A percentile compares a stretch with the other conserved stretches of the same genome.
phyloP scores from a whole-genome alignment of 2,888 invertebrate species.

The Thecocarcelia acutangulata region DNA sequence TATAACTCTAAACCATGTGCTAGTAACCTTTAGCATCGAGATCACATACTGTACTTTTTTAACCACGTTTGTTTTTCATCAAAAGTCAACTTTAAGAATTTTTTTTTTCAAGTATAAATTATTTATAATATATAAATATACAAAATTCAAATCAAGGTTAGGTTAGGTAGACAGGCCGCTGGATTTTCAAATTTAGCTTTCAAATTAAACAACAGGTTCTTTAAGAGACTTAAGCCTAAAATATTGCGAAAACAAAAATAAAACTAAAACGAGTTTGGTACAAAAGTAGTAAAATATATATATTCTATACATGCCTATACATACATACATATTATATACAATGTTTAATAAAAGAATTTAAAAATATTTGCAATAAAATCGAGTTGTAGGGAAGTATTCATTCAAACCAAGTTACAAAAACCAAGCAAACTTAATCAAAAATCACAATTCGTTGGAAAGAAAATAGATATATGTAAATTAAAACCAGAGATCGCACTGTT shows the following conservation, averaged over 20 bases:
- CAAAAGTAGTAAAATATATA: slow-evolving; percentile 20
- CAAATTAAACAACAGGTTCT: slow-evolving; percentile 49
- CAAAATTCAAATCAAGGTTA: slow-evolving; percentile 25
- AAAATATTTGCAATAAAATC: slow-evolving; percentile 62
- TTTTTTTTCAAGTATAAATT: slow-evolving; percentile 4
- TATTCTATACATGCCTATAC: slow-evolving; percentile 11
- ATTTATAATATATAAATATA: slow-evolving; percentile 11
- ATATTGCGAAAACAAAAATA: slow-evolving; percentile 21
- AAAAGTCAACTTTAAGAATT: too few relatives aligned
- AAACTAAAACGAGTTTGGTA: slow-evolving; percentile 44
- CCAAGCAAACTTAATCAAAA: slow-evolving; percentile 55
- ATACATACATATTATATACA: slow-evolving; percentile 23
- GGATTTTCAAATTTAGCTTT: too few relatives aligned
- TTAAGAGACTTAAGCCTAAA: slow-evolving; percentile 31
- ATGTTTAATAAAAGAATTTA: slow-evolving; percentile 29
- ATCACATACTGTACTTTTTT: too few relatives aligned
- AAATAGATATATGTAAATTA: neutral
- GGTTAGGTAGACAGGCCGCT: too few relatives aligned
- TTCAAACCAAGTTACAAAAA: slow-evolving; percentile 36
- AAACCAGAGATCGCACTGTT: slow-evolving; percentile 28
- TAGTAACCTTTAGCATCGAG: too few relatives aligned
- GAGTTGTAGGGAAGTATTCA: slow-evolving; percentile 50
- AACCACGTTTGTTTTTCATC: too few relatives aligned
- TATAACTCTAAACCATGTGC: too few relatives aligned
- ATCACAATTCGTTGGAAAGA: slow-evolving; percentile 31